Conservation (phyloP, 2,797 vertebrate genomes). For the Selene dorsalis region DNA sequence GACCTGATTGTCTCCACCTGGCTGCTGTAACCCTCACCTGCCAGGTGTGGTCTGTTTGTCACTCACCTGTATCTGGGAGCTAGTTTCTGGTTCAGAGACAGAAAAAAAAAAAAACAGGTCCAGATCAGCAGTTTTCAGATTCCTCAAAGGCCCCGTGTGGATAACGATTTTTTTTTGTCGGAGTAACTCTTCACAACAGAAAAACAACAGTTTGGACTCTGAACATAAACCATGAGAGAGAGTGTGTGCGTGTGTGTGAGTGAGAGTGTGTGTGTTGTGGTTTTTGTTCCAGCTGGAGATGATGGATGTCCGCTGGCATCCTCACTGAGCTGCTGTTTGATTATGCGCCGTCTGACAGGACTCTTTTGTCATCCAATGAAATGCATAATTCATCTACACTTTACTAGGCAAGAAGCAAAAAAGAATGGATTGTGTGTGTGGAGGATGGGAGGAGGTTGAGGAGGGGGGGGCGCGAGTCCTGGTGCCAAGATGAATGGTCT, state of each 20-base stretch:
- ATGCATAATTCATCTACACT: slow-evolving; percentile 77
- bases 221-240: background rate
- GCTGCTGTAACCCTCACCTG: background rate
- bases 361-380: slow-evolving; percentile 71
- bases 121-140: background rate
- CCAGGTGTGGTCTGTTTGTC: background rate
- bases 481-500: slow-evolving; percentile 63
- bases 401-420: slow-evolving; percentile 55
- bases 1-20: slow-evolving; percentile 6
- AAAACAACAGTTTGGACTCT: background rate
- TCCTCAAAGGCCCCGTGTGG: background rate
- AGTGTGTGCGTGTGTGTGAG: background rate
- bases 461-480: slow-evolving; percentile 7
- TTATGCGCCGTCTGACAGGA: slow-evolving; percentile 69
- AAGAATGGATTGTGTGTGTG: slow-evolving; percentile 47
- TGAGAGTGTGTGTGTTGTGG: background rate
- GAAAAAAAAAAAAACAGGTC: background rate
- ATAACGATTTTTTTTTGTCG: background rate
- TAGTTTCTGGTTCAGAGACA: background rate
- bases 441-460: slow-evolving; percentile 10
- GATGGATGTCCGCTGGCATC: slow-evolving; percentile 60
- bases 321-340: slow-evolving; percentile 57
- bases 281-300: slow-evolving; percentile 8
- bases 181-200: background rate
- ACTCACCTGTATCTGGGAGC: slow-evolving; percentile 5